Evolutionary conservation across 2,888 invertebrate species (phyloP).

Genomic region (Timema cristinae): DNA sequence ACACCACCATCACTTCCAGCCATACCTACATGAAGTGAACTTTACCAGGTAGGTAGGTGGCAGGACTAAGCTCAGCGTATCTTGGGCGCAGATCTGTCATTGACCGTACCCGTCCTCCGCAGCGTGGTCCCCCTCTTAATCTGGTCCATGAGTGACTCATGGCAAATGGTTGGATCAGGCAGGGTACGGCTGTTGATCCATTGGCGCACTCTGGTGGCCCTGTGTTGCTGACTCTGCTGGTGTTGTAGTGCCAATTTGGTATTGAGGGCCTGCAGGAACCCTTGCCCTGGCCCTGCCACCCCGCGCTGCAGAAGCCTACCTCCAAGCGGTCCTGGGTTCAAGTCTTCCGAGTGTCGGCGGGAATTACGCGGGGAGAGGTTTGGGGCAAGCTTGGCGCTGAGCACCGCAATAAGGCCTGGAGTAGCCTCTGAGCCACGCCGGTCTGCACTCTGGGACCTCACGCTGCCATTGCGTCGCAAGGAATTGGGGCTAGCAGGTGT

Average conservation of each 20-base stretch:
- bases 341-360: conserved; percentile 50
- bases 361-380: conserved; percentile 56
- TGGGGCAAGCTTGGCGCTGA: conserved; percentile 66
- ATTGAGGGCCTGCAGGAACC: conserved; percentile 76
- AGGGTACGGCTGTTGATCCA: conserved; percentile 53
- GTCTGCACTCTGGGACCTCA: conserved; percentile 58
- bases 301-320: conserved; percentile 20
- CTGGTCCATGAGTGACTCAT: conserved; percentile 92
- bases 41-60: no score
- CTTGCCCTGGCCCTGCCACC: conserved; percentile 43
- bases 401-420: conserved; percentile 58
- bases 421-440: conserved; percentile 45
- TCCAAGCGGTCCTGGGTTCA: conserved; percentile 26
- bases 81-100: conserved; percentile 85
- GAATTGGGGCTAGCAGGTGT: conserved; percentile 79
- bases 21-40: no score
- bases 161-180: conserved; percentile 73
- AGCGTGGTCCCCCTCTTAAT: conserved; percentile 82
- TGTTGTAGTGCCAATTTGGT: conserved; percentile 64
- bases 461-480: conserved; percentile 33
- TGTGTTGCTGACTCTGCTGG: conserved; percentile 41
- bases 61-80: conserved; percentile 57
- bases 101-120: conserved; percentile 70
- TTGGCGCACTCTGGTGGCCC: conserved; percentile 65
- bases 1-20: no score